Evolutionary conservation across 2,888 invertebrate species (phyloP).

Genomic region (Strigamia maritima): DNA sequence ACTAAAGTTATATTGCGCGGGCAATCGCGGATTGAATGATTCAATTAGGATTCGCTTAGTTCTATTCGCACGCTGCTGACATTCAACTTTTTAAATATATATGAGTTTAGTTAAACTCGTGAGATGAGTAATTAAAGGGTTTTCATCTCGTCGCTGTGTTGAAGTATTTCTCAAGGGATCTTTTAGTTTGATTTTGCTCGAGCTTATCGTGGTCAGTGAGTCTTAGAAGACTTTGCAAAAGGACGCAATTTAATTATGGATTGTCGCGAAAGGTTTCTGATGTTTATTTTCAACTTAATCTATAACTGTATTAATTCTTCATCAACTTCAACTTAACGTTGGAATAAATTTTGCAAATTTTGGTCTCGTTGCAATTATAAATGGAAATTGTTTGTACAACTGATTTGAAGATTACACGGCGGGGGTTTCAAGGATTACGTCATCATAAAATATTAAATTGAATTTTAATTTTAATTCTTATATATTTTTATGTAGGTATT

Average conservation of each 20-base stretch:
- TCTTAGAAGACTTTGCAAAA: not conserved
- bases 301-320: not conserved
- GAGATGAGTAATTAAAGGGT: not conserved
- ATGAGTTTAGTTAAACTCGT: not conserved
- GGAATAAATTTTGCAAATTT: not conserved
- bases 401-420: too few relatives aligned
- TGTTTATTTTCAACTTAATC: not conserved
- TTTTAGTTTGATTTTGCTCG: conserved; percentile 12
- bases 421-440: too few relatives aligned
- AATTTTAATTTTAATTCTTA: too few relatives aligned
- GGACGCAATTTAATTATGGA: not conserved
- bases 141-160: not conserved
- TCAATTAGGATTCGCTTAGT: not conserved
- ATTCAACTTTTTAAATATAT: not conserved
- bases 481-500: too few relatives aligned
- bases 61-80: not conserved
- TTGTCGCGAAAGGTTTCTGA: not conserved
- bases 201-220: not conserved
- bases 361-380: not conserved
- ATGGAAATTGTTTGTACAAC: not conserved
- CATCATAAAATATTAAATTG: too few relatives aligned
- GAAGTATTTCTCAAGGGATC: not conserved
- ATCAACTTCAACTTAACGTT: not conserved
- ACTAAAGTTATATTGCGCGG: not conserved
- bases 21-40: not conserved